phyloP scores from a whole-genome alignment of 2,113 vertebrate genomes.

The Pterocles burchelli region DNA sequence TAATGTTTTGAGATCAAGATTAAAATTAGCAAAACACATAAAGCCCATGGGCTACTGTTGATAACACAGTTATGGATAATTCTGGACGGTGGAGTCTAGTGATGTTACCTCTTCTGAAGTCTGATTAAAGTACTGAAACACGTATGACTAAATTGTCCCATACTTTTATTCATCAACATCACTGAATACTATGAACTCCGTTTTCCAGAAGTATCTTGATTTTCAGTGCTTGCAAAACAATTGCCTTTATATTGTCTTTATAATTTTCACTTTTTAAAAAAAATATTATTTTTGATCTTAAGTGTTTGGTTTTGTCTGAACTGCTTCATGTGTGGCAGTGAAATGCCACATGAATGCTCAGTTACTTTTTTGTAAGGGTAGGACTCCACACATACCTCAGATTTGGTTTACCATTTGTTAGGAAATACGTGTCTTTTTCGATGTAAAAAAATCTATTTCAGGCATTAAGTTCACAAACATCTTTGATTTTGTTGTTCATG shows the following conservation, averaged over 20 bases:
- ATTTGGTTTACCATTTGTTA: background rate
- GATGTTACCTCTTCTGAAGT: background rate
- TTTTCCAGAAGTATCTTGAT: background rate
- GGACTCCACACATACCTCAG: background rate
- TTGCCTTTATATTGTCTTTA: background rate
- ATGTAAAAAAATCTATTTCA: background rate
- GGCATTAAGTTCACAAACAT: background rate
- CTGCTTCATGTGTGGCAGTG: background rate
- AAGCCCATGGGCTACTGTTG: background rate
- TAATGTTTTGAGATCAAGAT: background rate
- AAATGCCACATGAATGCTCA: background rate
- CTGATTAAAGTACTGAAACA: background rate
- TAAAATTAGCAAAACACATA: background rate
- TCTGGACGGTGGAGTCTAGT: background rate
- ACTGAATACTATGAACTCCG: background rate
- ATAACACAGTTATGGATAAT: background rate
- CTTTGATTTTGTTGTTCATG: background rate
- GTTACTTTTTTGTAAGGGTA: background rate
- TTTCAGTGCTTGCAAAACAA: background rate
- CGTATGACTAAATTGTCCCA: background rate
- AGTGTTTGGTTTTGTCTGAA: background rate
- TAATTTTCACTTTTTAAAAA: background rate
- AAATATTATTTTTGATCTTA: background rate
- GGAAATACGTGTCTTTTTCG: background rate
- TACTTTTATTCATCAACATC: background rate